Evolutionary conservation across 2,888 invertebrate genomes (phyloP), one percentile per base, ranked within the genome.

Genomic region (Argynnis bischoffii): DNA sequence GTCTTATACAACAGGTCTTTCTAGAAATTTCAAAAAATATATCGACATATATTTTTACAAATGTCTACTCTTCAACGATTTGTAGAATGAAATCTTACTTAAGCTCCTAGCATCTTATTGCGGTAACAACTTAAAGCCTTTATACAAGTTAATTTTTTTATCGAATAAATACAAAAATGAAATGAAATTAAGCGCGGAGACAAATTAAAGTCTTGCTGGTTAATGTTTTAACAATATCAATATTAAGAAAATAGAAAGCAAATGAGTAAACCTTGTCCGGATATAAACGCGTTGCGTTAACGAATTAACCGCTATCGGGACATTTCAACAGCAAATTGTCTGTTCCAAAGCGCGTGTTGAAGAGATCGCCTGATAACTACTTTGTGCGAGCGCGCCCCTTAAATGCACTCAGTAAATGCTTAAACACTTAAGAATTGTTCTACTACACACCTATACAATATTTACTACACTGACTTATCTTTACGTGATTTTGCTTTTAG

Each of bases 291-390:
- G 66, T 69, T 68, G 68, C 65, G 66, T 69, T 68, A 71, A 71
- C 64, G 71, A 67, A 69, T 71, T 71, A 68, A 69, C 73, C 73
- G 71, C 69, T 75, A 77, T 76, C 76, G 70, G 69, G 73, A 76
- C 74, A 75, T 75, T 77, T 75, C 72, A 75, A 76, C 75, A 74
- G 73, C 78, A 77, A 76, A 78, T 78, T 77, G 76, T 75, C 72
- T 71, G 73, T 57, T 61, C 66, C 69, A 72, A 74, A 74, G 76
- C 76, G 75, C 74, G 73, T 71, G 72, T 72, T 70, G 74, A 71
- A 69, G 66, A 77, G 75, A 72, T 70, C 68, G 55, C 56, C 41
- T 65, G 77, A 78, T 78, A 77, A 72, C 47, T 59, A 66, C 71
- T 75, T 75, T 75, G 72, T 71, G 65, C 59, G 65, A 66, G 66